Conservation (phyloP, 2,888 invertebrate genomes). For the Kryphioiulus occultus region DNA sequence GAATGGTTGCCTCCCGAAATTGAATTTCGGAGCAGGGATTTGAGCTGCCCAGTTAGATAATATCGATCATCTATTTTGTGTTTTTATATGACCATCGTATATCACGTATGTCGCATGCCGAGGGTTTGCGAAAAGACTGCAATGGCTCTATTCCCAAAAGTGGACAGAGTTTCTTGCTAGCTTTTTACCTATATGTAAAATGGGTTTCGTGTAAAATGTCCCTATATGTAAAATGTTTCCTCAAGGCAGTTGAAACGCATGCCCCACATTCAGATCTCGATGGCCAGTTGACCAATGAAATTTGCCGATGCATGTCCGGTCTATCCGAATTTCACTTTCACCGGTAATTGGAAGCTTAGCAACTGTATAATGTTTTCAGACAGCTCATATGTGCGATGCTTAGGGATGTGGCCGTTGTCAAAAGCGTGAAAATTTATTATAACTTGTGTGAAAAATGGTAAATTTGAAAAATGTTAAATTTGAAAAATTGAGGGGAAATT, state of each 20-base stretch:
- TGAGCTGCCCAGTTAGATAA: constrained; percentile 30
- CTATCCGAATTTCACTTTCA: too few species aligned
- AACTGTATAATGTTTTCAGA: too few species aligned
- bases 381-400: too few species aligned
- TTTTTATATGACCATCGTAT: constrained; percentile 22
- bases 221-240: background rate
- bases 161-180: background rate
- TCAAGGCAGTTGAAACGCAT: too few species aligned
- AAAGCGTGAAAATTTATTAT: too few species aligned
- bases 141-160: background rate
- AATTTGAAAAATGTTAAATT: too few species aligned
- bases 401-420: too few species aligned
- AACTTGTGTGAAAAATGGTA: too few species aligned
- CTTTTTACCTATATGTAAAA: too few species aligned
- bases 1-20: constrained; percentile 4
- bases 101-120: background rate
- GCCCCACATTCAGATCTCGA: background rate
- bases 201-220: background rate
- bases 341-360: too few species aligned
- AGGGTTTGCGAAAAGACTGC: background rate
- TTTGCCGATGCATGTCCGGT: too few species aligned
- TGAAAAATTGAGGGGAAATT: too few species aligned
- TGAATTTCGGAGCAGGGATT: constrained; percentile 4
- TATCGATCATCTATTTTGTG: constrained; percentile 30
- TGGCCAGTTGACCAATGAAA: background rate